A percentile compares a stretch with the other conserved stretches of the same genome.
Evolutionary conservation across 2,888 invertebrate species (phyloP).

Genomic region (Ypsolopha scabrella): DNA sequence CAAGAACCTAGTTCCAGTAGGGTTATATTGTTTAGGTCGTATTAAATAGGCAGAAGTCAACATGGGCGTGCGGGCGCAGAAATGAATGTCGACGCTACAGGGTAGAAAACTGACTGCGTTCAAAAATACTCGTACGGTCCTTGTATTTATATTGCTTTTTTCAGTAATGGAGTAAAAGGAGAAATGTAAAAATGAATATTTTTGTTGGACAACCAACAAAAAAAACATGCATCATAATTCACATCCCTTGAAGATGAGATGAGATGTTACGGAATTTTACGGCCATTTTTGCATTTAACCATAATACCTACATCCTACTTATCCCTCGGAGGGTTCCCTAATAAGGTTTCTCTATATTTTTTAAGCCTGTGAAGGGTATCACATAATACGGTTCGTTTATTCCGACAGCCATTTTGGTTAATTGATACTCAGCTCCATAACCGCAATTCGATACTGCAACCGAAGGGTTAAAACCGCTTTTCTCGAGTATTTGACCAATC

Average conservation of each 20-base stretch:
- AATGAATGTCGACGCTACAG: too few relatives aligned
- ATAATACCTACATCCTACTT: too few relatives aligned
- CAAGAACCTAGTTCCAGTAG: background rate
- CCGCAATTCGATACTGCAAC: conserved; percentile 23
- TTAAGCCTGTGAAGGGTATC: background rate
- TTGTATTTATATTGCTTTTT: background rate
- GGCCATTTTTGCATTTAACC: too few relatives aligned
- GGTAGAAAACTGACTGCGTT: too few relatives aligned
- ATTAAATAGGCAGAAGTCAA: background rate
- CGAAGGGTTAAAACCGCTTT: conserved; percentile 23
- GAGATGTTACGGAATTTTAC: too few relatives aligned
- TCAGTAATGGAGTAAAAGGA: background rate
- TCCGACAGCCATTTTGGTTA: conserved; percentile 29
- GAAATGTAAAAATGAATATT: background rate
- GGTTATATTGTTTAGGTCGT: background rate
- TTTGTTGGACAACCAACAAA: background rate
- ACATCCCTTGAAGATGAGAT: too few relatives aligned
- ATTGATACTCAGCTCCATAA: conserved; percentile 29
- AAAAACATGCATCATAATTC: background rate
- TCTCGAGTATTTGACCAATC: conserved; percentile 23
- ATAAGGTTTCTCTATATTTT: too few relatives aligned
- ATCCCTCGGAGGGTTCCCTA: too few relatives aligned
- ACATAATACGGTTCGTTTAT: conserved; percentile 5
- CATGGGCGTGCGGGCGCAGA: too few relatives aligned
- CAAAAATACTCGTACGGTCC: too few relatives aligned